Conservation (phyloP, 2,888 invertebrate genomes). For the Drosophila macrospina region DNA sequence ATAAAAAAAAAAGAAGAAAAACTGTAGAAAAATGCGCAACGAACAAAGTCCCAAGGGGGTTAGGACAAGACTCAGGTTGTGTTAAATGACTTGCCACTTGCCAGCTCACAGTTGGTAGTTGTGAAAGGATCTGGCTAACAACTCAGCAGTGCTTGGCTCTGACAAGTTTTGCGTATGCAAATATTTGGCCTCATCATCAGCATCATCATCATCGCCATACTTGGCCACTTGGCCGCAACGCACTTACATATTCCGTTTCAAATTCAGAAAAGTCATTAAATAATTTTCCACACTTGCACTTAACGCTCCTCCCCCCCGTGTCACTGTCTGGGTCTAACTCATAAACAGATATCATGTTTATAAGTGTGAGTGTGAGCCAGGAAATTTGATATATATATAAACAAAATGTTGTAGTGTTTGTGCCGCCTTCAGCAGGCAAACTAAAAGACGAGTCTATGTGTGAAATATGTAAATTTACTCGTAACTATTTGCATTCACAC, state of each 20-base stretch:
- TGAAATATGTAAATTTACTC: conserved; percentile 55
- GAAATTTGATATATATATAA: conserved; percentile 65
- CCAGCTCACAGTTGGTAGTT: conserved; percentile 47
- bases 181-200: conserved; percentile 71
- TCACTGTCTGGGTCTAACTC: conserved; percentile 9
- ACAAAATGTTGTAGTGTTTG: conserved; percentile 56
- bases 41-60: conserved; percentile 25
- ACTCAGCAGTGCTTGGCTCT: conserved; percentile 47
- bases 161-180: conserved; percentile 71
- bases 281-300: conserved; percentile 82
- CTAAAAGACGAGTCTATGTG: conserved; percentile 32
- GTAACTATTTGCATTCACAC: conserved; percentile 41
- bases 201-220: conserved; percentile 44
- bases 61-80: conserved; percentile 41
- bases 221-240: conserved; percentile 50
- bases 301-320: conserved; percentile 37
- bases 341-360: conserved; percentile 45
- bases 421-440: conserved; percentile 20
- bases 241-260: conserved; percentile 79
- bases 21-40: conserved; percentile 57
- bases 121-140: conserved; percentile 46
- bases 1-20: too few relatives aligned
- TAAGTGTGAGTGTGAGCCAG: conserved; percentile 37
- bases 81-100: conserved; percentile 69
- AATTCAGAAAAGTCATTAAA: conserved; percentile 82